These are phyloP conservation scores for Battus philenor DNA, from an alignment of 1,140 invertebrate genomes.

Conservation along the genomic window DNA sequence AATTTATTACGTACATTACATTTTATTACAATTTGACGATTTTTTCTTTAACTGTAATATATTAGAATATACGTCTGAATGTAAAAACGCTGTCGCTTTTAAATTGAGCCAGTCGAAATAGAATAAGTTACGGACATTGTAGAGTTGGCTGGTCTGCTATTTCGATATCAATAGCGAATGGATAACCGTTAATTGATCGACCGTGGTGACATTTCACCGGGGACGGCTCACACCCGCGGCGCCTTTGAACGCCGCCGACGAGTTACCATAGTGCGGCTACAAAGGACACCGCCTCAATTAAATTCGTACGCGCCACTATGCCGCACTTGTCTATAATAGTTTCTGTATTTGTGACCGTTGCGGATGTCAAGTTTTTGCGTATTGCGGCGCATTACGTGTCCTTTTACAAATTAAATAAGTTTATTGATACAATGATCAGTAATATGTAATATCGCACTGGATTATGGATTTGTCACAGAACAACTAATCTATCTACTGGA, in stretches of 20 bases:
- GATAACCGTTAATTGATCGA: slow-evolving; percentile 55
- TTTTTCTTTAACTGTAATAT: no score
- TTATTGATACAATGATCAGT: not conserved
- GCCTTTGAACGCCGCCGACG: slow-evolving; percentile 41
- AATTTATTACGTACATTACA: no score
- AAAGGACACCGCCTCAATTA: slow-evolving; percentile 61
- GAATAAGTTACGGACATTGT: slow-evolving; percentile 40
- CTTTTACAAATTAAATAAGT: slow-evolving; percentile 29
- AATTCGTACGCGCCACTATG: slow-evolving; percentile 63
- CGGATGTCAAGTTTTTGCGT: slow-evolving; percentile 20
- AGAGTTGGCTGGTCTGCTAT: slow-evolving; percentile 23
- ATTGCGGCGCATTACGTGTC: slow-evolving; percentile 22
- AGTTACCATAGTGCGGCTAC: slow-evolving; percentile 23
- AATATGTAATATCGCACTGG: no score
- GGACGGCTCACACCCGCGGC: slow-evolving; percentile 37
- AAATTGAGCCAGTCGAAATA: slow-evolving; percentile 20
- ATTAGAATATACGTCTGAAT: no score
- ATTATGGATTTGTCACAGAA: no score
- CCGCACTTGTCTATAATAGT: slow-evolving; percentile 45
- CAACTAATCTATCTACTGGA: no score
- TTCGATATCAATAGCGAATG: slow-evolving; percentile 52
- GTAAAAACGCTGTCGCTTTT: slow-evolving; percentile 11
- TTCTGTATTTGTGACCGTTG: slow-evolving; percentile 37
- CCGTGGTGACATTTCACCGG: slow-evolving; percentile 65
- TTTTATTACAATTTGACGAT: no score